Conservation (phyloP, 2,888 invertebrate species). For the Linyphia triangularis region DNA sequence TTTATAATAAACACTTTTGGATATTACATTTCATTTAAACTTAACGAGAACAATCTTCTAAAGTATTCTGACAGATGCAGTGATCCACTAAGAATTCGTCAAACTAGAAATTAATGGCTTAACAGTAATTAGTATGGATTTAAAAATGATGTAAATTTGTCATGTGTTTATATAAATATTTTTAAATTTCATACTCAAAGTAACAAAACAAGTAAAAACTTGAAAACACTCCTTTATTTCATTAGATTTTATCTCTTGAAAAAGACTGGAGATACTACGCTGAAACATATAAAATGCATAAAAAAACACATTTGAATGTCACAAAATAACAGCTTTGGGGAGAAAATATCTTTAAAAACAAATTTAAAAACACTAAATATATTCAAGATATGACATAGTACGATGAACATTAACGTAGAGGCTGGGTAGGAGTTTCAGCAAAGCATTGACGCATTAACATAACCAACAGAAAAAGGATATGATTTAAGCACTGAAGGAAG, state of each 20-base stretch:
- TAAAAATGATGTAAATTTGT: not conserved
- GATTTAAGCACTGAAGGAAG: conserved; percentile 67
- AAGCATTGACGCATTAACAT: conserved; percentile 63
- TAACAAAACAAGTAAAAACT: conserved; percentile 33
- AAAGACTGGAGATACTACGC: conserved; percentile 73
- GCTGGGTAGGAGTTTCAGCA: conserved; percentile 43
- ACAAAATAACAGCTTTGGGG: conserved; percentile 73
- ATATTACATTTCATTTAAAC: too few species aligned
- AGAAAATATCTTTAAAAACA: conserved; percentile 66
- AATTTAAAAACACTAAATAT: conserved; percentile 68
- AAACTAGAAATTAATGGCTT: not conserved
- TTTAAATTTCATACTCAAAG: not conserved
- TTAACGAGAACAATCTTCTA: too few species aligned
- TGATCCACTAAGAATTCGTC: too few species aligned
- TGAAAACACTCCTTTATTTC: conserved; percentile 72
- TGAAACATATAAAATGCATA: conserved; percentile 73
- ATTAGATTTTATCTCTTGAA: conserved; percentile 71
- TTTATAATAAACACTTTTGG: not conserved
- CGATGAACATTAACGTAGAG: conserved; percentile 68
- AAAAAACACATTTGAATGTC: conserved; percentile 67
- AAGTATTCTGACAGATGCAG: too few species aligned
- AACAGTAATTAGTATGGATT: not conserved
- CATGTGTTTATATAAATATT: not conserved
- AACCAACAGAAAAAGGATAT: conserved; percentile 48
- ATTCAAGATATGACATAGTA: conserved; percentile 70